Evolutionary conservation across 2,797 vertebrate species (phyloP).

Genomic region (Catostomus latipinnis): DNA sequence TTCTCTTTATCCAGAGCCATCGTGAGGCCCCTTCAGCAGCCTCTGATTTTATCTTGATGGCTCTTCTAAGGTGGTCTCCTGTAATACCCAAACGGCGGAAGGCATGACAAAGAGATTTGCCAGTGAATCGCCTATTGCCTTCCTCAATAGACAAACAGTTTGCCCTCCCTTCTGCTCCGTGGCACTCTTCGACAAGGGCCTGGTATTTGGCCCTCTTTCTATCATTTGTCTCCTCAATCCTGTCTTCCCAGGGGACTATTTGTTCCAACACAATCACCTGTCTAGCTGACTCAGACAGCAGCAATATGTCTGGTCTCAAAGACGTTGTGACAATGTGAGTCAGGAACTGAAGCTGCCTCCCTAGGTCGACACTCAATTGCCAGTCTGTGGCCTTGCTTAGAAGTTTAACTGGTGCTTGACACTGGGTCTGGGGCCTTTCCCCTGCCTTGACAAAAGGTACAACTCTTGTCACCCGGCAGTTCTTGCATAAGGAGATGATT

Average conservation of each 20-base stretch:
- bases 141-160: slow-evolving; percentile 16
- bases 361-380: slow-evolving; percentile 13
- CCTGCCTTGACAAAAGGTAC: no score
- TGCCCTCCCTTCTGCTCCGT: slow-evolving; percentile 22
- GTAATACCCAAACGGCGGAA: slow-evolving; percentile 10
- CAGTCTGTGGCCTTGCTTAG: background rate
- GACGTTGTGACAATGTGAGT: background rate
- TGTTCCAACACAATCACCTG: slow-evolving; percentile 7
- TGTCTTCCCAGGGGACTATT: slow-evolving; percentile 22
- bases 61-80: slow-evolving; percentile 14
- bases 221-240: slow-evolving; percentile 3
- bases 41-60: slow-evolving; percentile 33
- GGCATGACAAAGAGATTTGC: slow-evolving; percentile 16
- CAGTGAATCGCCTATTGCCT: slow-evolving; percentile 8
- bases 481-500: no score
- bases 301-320: slow-evolving; percentile 1
- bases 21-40: slow-evolving; percentile 18
- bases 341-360: slow-evolving; percentile 3
- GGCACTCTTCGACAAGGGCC: slow-evolving; percentile 7
- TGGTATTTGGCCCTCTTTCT: background rate
- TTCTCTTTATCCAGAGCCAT: slow-evolving; percentile 21
- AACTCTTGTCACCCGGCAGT: no score
- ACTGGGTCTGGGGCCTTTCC: no score
- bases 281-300: background rate
- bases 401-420: background rate